Evolutionary conservation across 2,888 invertebrate genomes (phyloP).

Genomic region (Lycaena phlaeas): DNA sequence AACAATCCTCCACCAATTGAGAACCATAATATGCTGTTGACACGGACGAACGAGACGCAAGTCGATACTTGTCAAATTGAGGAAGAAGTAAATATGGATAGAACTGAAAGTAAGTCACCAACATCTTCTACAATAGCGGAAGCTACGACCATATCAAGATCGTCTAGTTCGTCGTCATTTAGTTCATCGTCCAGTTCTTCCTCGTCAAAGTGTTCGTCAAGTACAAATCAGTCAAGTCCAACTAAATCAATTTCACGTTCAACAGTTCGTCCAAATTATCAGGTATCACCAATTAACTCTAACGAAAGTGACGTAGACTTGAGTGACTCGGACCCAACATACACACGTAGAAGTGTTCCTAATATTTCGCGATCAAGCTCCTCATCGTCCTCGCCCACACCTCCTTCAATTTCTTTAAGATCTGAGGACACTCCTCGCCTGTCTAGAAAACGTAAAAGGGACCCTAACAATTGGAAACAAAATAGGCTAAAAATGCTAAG

Average conservation of each 20-base stretch:
- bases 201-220: conserved; percentile 3
- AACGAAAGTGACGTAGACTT: conserved; percentile 11
- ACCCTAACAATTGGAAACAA: conserved; percentile 16
- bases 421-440: background rate
- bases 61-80: too few relatives aligned
- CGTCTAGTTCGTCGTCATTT: conserved; percentile 3
- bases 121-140: too few relatives aligned
- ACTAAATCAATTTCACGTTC: conserved; percentile 2
- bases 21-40: too few relatives aligned
- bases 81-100: too few relatives aligned
- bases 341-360: conserved; percentile 8
- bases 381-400: conserved; percentile 3
- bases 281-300: conserved; percentile 10
- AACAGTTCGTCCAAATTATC: conserved; percentile 8
- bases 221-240: background rate
- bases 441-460: conserved; percentile 7
- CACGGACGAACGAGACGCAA: too few relatives aligned
- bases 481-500: conserved; percentile 14
- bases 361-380: conserved; percentile 9
- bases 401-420: conserved; percentile 1
- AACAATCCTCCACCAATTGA: too few relatives aligned
- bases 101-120: too few relatives aligned
- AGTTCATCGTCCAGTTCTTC: conserved; percentile 5
- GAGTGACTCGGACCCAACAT: conserved; percentile 11
- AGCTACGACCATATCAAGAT: too few relatives aligned